phyloP scores from a whole-genome alignment of 2,797 vertebrate species.

The Syngnathus rostellatus region DNA sequence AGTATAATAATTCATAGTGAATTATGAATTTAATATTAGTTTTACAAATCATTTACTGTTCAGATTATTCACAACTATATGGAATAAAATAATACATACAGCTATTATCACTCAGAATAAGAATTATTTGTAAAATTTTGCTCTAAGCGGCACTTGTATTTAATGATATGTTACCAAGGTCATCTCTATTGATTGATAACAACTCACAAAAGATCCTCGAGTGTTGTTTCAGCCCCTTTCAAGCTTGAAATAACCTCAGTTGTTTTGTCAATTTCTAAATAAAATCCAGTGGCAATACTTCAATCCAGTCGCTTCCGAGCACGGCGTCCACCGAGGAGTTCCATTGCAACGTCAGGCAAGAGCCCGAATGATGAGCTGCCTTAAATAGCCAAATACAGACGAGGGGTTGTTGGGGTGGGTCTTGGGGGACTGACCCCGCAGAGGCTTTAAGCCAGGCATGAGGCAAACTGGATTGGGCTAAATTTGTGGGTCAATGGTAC shows the following conservation, averaged over 20 bases:
- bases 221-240: not conserved
- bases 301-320: not conserved
- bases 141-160: not conserved
- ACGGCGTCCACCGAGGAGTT: not conserved
- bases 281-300: not conserved
- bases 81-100: too few species aligned
- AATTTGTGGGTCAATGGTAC: constrained; percentile 70
- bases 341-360: constrained; percentile 26
- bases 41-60: too few species aligned
- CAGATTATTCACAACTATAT: too few species aligned
- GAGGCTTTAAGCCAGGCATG: constrained; percentile 52
- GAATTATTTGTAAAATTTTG: too few species aligned
- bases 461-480: constrained; percentile 67
- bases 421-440: constrained; percentile 45
- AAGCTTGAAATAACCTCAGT: not conserved
- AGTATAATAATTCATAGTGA: too few species aligned
- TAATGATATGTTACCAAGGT: not conserved
- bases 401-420: constrained; percentile 17
- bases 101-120: too few species aligned
- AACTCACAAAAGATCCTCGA: constrained; percentile 1
- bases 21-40: too few species aligned
- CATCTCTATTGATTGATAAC: not conserved
- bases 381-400: constrained; percentile 55
- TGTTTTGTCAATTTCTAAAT: not conserved
- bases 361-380: constrained; percentile 23